Percentiles rank a stretch among this genome's conserved stretches.
Conservation (phyloP, 2,797 vertebrate genomes). For the Apodemus agrarius region DNA sequence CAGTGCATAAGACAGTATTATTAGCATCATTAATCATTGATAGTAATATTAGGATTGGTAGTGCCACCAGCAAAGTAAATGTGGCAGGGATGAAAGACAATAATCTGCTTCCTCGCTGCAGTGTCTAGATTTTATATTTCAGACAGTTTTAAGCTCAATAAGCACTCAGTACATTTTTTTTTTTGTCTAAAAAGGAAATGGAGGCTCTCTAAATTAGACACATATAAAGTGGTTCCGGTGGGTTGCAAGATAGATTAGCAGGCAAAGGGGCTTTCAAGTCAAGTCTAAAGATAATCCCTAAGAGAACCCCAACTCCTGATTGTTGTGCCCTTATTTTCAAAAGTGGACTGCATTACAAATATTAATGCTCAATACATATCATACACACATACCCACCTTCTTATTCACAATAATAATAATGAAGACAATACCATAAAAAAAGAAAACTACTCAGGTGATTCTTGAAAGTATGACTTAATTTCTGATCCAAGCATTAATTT, state of each 20-base stretch:
- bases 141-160: neutral
- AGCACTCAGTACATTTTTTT: neutral
- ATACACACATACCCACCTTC: neutral
- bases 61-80: neutral
- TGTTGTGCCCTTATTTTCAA: neutral
- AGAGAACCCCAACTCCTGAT: neutral
- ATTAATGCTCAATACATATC: neutral
- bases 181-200: neutral
- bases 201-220: neutral
- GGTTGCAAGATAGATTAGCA: neutral
- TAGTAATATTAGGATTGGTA: neutral
- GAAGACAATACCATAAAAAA: neutral
- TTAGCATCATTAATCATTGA: neutral
- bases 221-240: neutral
- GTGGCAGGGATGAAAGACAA: neutral
- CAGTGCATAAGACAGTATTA: neutral
- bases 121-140: neutral
- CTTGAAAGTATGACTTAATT: neutral
- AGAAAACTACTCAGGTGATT: neutral
- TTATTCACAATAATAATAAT: neutral
- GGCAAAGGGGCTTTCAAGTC: neutral
- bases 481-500: neutral
- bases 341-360: neutral
- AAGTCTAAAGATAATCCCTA: neutral
- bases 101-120: neutral